These are phyloP conservation scores for Drosophila sucinea DNA, from an alignment of 1,140 invertebrate species.

Conservation along the genomic window DNA sequence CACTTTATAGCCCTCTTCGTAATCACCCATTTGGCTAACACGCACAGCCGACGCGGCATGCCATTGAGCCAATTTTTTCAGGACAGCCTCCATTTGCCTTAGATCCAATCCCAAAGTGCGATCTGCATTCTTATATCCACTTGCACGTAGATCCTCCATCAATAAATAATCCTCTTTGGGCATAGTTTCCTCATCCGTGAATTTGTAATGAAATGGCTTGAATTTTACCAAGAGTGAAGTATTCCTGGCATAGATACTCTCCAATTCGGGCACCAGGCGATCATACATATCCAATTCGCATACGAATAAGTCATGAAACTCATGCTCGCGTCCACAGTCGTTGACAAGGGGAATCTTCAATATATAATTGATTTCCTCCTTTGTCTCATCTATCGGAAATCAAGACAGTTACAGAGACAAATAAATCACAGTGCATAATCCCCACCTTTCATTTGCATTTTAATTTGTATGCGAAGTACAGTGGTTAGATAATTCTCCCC, in stretches of 20 bases:
- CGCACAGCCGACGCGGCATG: constrained; percentile 83
- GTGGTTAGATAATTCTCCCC: constrained; percentile 74
- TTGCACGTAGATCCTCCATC: constrained; percentile 52
- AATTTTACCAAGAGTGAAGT: constrained; percentile 51
- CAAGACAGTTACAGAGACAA: not conserved
- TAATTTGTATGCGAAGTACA: constrained; percentile 60
- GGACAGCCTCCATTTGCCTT: constrained; percentile 83
- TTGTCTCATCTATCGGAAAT: constrained; percentile 44
- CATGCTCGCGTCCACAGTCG: constrained; percentile 52
- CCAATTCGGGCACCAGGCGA: constrained; percentile 59
- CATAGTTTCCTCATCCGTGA: constrained; percentile 17
- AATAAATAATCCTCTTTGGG: constrained; percentile 62
- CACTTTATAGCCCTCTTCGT: constrained; percentile 47
- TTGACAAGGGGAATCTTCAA: constrained; percentile 61
- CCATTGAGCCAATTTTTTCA: constrained; percentile 85
- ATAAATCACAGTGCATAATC: not conserved
- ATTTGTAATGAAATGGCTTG: constrained; percentile 54
- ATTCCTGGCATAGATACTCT: constrained; percentile 52
- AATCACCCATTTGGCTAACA: constrained; percentile 47
- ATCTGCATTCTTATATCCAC: constrained; percentile 82
- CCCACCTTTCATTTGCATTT: constrained; percentile 56
- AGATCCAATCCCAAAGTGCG: constrained; percentile 84
- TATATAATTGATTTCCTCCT: constrained; percentile 51
- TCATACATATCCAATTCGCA: constrained; percentile 64
- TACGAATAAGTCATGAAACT: constrained; percentile 55